A percentile compares a stretch with the other conserved stretches of the same genome.
Conservation (phyloP, 2,113 vertebrate species). For the Campylorhamphus procurvoides region DNA sequence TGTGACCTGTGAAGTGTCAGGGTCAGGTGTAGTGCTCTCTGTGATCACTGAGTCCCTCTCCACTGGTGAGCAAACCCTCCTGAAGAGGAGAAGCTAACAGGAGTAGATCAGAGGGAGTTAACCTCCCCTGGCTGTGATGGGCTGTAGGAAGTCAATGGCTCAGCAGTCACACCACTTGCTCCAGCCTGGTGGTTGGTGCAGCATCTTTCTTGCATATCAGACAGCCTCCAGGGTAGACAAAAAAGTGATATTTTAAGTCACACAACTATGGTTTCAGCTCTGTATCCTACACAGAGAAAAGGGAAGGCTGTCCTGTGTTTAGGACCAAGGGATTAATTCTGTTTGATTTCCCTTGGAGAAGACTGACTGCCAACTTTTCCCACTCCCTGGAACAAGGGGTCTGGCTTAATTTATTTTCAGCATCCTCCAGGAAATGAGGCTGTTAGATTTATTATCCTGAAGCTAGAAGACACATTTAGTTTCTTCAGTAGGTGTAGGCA, state of each 20-base stretch:
- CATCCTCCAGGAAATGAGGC: constrained; percentile 30
- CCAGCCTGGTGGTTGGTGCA: not conserved
- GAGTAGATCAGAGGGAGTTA: not conserved
- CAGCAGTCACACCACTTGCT: not conserved
- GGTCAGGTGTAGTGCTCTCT: not conserved
- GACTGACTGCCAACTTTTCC: not conserved
- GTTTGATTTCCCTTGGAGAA: constrained; percentile 12
- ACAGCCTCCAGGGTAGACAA: not conserved
- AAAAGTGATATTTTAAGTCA: not conserved
- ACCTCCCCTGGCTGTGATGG: not conserved
- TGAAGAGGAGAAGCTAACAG: not conserved
- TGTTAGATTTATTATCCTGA: constrained; percentile 20
- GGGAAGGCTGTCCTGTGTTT: not conserved
- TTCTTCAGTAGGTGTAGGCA: not conserved
- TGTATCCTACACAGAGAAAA: not conserved
- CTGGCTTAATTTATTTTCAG: constrained; percentile 38
- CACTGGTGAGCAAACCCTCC: not conserved
- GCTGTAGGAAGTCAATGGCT: not conserved
- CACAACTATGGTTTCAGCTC: not conserved
- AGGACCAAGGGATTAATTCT: not conserved
- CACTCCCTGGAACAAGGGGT: not conserved
- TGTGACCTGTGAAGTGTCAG: not conserved
- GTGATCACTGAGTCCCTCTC: not conserved
- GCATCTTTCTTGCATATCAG: not conserved
- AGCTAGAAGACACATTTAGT: not conserved